Base-by-base conservation (phyloP, 2,113 vertebrate genomes). In the Ciconia boyciana region DNA sequence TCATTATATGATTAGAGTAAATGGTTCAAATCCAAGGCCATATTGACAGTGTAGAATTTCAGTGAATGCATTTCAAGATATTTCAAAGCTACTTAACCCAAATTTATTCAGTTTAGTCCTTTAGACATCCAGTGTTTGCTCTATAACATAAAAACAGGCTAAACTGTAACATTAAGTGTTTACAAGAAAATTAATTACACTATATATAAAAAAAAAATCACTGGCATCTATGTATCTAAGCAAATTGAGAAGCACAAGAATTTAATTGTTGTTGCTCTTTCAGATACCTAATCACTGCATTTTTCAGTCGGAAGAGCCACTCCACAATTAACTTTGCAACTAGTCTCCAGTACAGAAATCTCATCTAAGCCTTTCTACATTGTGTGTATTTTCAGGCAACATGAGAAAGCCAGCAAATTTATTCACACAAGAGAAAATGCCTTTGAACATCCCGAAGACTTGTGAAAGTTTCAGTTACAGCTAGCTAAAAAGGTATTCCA, bases 11-110 rank as follows among this genome's bases (percentile, higher is more conserved):
- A 81, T 74, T 68, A 94, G 34, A 84, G 80, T 41, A 64, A 90
- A 81, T 92, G 83, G 79, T 81, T 80, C 66, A 88, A 96, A 96
- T 91, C 17, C 1, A 0, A 96, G 72, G 90, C 70, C 86, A 93
- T 64, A 61, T 8, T 68, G 44, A 74, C n/a, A 69, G n/a, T 5
- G 4, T n/a, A 13, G 36, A 11, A 92, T 90, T 71, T 96, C 84
- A 88, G 32, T 6, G 6, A 76, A 88, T 48, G 39, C 8, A n/a
- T 32, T 95, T 84, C 57, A 91, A 61, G 69, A 21, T 49, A 89
- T 14, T 68, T 82, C 0, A 2, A 77, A 97, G 93, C n/a, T 89
- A 85, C 86, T 71, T 95, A 94, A 95, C 36, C 83, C n/a, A 65
- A 85, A 96, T 13, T 58, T 64, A 76, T 69, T 76, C 91, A 61